phyloP scores from a whole-genome alignment of 2,797 vertebrate genomes.

The Adrianichthys oophorus region DNA sequence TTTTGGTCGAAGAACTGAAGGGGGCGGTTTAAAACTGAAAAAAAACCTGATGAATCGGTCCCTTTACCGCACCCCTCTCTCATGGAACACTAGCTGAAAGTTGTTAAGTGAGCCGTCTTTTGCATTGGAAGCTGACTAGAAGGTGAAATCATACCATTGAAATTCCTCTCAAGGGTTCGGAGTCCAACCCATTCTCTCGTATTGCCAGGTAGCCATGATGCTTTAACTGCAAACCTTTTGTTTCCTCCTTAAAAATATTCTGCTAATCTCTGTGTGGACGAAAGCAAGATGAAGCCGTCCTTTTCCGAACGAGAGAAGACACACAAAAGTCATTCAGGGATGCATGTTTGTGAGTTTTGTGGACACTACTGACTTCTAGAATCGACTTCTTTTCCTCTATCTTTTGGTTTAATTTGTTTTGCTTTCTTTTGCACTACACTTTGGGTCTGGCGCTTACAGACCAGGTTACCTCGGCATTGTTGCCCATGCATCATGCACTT shows the following conservation, averaged over 20 bases:
- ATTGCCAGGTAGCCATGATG: constrained; percentile 76
- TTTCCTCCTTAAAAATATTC: constrained; percentile 72
- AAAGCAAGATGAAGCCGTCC: constrained; percentile 73
- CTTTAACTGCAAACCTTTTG: constrained; percentile 73
- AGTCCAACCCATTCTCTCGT: constrained; percentile 66
- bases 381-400: constrained; percentile 63
- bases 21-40: constrained; percentile 52
- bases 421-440: constrained; percentile 85
- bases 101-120: constrained; percentile 64
- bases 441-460: constrained; percentile 78
- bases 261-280: constrained; percentile 68
- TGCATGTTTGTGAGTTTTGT: constrained; percentile 82
- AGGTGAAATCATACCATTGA: constrained; percentile 59
- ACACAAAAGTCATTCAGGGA: constrained; percentile 83
- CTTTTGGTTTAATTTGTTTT: constrained; percentile 68
- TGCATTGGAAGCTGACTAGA: constrained; percentile 59
- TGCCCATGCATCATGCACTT: constrained; percentile 82
- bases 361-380: constrained; percentile 74
- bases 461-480: constrained; percentile 84
- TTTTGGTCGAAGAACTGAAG: constrained; percentile 45
- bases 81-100: constrained; percentile 57
- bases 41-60: constrained; percentile 51
- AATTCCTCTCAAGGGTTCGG: constrained; percentile 68
- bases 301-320: constrained; percentile 71
- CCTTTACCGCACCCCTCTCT: constrained; percentile 51